Evolutionary conservation across 2,113 vertebrate species (phyloP).

Genomic region (Rhinopithecus roxellana): DNA sequence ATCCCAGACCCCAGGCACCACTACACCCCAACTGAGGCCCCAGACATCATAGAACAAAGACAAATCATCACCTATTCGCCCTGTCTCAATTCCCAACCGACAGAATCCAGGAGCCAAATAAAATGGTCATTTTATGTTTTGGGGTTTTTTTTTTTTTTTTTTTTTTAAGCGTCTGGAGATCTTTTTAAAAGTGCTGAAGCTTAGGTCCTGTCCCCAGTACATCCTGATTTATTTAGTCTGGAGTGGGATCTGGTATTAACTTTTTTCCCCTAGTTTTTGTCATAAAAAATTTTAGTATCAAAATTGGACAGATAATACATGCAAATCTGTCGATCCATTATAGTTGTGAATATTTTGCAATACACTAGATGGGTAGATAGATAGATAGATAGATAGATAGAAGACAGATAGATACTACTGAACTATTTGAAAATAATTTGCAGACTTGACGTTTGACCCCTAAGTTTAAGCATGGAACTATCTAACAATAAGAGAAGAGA

Average conservation of each 20-base stretch:
- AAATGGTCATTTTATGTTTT: not conserved
- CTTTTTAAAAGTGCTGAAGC: not conserved
- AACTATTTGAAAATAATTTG: not conserved
- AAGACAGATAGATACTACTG: not conserved
- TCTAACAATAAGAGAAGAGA: not conserved
- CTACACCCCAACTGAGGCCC: not conserved
- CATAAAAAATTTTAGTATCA: not conserved
- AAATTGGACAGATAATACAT: not conserved
- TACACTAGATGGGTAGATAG: not conserved
- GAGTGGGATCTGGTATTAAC: not conserved
- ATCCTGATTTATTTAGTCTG: conserved; percentile 20
- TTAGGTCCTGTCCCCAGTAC: not conserved
- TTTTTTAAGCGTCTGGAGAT: not conserved
- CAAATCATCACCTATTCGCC: not conserved
- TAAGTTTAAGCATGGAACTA: not conserved
- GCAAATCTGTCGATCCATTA: not conserved
- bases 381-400: not conserved
- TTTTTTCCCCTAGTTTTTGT: not conserved
- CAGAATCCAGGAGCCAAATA: not conserved
- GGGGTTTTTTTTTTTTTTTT: not conserved
- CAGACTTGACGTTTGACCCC: not conserved
- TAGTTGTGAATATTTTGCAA: not conserved
- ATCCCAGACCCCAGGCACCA: not conserved
- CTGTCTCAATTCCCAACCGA: not conserved
- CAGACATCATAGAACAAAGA: not conserved